Base-by-base conservation (phyloP, 2,797 vertebrate genomes). In the Epinephelus coioides region DNA sequence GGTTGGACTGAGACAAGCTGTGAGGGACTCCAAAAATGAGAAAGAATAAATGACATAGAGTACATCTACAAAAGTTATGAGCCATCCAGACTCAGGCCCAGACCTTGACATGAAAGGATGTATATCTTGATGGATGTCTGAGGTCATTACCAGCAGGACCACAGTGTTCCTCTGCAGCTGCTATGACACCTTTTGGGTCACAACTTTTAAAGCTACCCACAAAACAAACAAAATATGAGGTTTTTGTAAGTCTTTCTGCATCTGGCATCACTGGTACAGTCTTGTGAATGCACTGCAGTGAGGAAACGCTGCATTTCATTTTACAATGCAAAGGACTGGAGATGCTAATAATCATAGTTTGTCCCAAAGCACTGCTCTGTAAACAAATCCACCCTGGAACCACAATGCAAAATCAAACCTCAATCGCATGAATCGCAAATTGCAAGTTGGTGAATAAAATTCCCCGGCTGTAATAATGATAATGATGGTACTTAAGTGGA, bases 361-460 rank as follows among this genome's bases (percentile, higher is more conserved):
- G 5, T 62, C 63, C 44, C 57, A 70, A 60, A 77, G 34, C n/a
- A 67, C 67, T 71, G 51, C n/a, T 76, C 18, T 57, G 67, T 86
- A 85, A 91, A 88, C 71, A 81, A 85, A 77, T 78, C 73, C 60
- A 73, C 50, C 73, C 63, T 82, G 76, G 63, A 82, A 86, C 83
- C 74, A 65, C 54, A 73, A 60, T 81, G 78, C 61, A 78, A 85
- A 88, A 86, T 83, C 40, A 82, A 91, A 84, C 73, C 69, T 84
- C 81, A 83, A 25, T 81, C 47, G 4, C 69, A 77, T 75, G 71
- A 86, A 85, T 82, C 40, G 9, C 74, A 83, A 73, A 79, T 80
- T 89, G 85, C 77, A 82, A 78, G 77, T 87, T 65, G 79, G 69
- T 85, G 86, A 90, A 88, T 88, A 89, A 77, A 90, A 88, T 85